Conservation (phyloP, 2,797 vertebrate genomes). For the Lacerta bilineata region DNA sequence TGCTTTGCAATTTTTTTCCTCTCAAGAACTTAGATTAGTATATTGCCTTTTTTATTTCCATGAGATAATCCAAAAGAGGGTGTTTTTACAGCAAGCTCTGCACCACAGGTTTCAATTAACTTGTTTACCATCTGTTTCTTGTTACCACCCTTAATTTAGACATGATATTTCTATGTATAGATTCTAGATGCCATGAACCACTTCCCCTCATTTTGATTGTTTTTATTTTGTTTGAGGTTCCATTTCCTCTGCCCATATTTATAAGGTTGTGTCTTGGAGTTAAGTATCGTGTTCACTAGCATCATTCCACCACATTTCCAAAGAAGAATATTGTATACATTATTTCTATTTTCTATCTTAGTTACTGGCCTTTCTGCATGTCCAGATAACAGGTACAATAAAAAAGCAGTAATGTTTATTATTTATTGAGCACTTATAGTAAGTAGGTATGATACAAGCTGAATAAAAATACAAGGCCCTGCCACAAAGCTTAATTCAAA, state of each 20-base stretch:
- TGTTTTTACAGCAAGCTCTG: background rate
- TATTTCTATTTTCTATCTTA: background rate
- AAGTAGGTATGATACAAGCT: background rate
- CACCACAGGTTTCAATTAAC: background rate
- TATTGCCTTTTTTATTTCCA: background rate
- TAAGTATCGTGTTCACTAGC: background rate
- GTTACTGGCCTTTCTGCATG: background rate
- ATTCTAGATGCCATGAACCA: background rate
- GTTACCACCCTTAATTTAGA: background rate
- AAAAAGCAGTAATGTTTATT: background rate
- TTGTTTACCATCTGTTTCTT: background rate
- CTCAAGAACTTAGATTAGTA: background rate
- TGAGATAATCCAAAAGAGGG: background rate
- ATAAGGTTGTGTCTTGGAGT: background rate
- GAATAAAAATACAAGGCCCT: background rate
- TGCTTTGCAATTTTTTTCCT: conserved; percentile 17
- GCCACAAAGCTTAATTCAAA: background rate
- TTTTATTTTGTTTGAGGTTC: conserved; percentile 8
- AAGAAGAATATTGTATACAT: background rate
- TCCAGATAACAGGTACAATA: background rate
- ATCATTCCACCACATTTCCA: background rate
- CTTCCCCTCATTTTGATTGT: background rate
- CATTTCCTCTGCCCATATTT: background rate
- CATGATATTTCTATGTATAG: background rate
- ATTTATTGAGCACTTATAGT: background rate